Base-by-base conservation (phyloP, 2,113 vertebrate genomes). In the Archocentrus centrarchus region DNA sequence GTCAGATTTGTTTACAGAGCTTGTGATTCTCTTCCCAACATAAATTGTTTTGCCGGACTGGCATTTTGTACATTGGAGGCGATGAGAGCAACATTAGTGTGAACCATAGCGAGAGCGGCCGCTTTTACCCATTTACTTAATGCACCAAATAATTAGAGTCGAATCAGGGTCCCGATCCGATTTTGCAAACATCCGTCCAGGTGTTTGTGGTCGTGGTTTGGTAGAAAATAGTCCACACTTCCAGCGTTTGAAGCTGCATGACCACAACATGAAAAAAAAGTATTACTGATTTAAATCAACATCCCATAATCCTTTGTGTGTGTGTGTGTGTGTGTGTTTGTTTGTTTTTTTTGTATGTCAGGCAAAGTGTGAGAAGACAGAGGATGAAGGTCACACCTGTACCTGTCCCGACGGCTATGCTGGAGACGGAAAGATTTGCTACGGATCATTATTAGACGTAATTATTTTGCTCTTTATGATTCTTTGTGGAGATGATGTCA, bases 341-440 rank as follows among this genome's bases (percentile, higher is more conserved):
- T 41, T 11, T 10, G 68, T 5, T 20, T 30, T 11, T 44, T 73
- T 73, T 70, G 9, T 35, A 4, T 53, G 4, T 58, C 85, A 99
- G 98, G 98, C 98, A n/a, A 90, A 22, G 0, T 99, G 98, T 93
- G 76, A 87, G 70, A 66, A 88, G 30, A 92, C 92, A 1, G 89
- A 90, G 0, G 93, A 86, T 30, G 96, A 95, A 18, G 89, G 94
- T 59, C 95, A 95, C 63, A 89, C 93, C 77, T 99, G 98, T 17
- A 77, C 78, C 5, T 99, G 98, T 77, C 94, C 94, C 2, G 76
- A 93, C 2, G 96, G 93, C 83, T 97, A 95, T 13, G 14, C 63
- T 2, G 98, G 98, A 37, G 96, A 99, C 22, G 98, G 98, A 55
- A 61, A 91, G 55, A 89, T 62, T 0, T 99, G 98, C 94, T 99